These are phyloP conservation scores for Spodoptera littoralis DNA, from an alignment of 2,888 invertebrate genomes.

Conservation along the genomic window DNA sequence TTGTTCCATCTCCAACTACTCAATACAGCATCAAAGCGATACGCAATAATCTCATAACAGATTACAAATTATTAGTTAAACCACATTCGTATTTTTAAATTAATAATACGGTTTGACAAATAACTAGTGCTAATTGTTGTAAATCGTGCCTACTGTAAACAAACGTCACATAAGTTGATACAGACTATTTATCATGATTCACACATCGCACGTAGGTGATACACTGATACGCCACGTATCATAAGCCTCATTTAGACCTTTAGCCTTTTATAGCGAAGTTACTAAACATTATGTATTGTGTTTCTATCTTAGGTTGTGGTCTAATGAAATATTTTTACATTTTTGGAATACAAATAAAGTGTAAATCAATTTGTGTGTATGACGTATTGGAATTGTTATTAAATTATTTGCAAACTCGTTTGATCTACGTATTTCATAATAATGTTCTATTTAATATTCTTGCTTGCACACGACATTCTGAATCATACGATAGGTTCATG, in stretches of 20 bases:
- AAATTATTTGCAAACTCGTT: background rate
- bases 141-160: conserved; percentile 35
- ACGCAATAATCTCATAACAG: no score
- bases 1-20: no score
- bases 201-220: conserved; percentile 43
- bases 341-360: conserved; percentile 12
- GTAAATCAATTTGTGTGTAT: conserved; percentile 15
- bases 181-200: conserved; percentile 51
- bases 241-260: conserved; percentile 13
- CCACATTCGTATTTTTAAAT: no score
- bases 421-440: background rate
- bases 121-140: conserved; percentile 14
- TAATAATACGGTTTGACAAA: background rate
- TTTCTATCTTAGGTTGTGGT: conserved; percentile 8
- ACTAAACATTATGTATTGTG: conserved; percentile 34
- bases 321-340: conserved; percentile 25
- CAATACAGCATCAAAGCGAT: no score
- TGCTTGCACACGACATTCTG: no score
- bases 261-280: conserved; percentile 22
- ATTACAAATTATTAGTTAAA: no score
- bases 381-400: conserved; percentile 5
- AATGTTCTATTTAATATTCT: no score
- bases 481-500: no score
- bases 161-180: conserved; percentile 45
- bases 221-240: conserved; percentile 22